Conservation (phyloP, 2,113 vertebrate genomes). For the Larimichthys polyactis region DNA sequence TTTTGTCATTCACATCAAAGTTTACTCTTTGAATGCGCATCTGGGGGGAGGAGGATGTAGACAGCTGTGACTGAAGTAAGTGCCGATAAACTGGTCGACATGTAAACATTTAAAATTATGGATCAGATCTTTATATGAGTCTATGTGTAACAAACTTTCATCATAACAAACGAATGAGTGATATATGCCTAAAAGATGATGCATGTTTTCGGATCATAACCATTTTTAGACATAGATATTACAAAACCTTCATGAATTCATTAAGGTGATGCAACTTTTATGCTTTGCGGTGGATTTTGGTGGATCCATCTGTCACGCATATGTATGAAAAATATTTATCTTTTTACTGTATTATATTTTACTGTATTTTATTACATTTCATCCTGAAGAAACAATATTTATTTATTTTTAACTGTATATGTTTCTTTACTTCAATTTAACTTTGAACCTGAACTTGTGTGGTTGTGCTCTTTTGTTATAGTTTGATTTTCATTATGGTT, state of each 20-base stretch:
- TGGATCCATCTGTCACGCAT: background rate
- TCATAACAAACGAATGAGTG: background rate
- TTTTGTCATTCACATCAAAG: no score
- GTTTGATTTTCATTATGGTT: background rate
- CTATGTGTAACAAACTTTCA: no score
- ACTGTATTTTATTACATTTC: no score
- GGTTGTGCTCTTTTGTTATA: background rate
- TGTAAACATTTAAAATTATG: no score
- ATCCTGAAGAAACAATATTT: background rate
- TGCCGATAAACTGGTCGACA: no score
- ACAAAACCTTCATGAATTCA: background rate
- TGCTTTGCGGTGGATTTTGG: background rate
- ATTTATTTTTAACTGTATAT: background rate
- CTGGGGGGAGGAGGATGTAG: no score
- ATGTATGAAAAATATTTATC: background rate
- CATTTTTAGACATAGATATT: no score
- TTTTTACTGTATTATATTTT: background rate
- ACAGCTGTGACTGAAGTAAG: no score
- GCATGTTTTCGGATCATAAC: background rate
- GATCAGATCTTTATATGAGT: no score
- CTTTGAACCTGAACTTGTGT: background rate
- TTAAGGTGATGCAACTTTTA: background rate
- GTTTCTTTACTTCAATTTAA: background rate
- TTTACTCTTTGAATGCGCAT: no score
- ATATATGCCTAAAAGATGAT: background rate